phyloP scores from a whole-genome alignment of 2,113 vertebrate species.

The Tychaedon coryphoeus region DNA sequence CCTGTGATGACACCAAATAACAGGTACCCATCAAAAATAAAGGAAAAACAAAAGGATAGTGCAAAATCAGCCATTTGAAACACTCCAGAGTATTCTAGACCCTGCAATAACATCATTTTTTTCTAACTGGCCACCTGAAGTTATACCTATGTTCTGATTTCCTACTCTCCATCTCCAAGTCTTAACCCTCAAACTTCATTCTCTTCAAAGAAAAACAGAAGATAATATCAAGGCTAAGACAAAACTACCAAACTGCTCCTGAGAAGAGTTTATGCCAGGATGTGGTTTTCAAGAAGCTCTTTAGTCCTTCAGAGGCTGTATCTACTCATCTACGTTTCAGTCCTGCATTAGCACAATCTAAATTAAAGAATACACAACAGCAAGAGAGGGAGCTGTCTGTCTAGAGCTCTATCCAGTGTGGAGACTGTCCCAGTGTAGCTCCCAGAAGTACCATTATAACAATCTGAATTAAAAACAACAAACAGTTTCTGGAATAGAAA shows the following conservation, averaged over 20 bases:
- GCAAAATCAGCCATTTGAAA: not conserved
- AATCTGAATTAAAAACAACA: not conserved
- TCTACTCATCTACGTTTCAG: not conserved
- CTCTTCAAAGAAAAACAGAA: not conserved
- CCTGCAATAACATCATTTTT: not conserved
- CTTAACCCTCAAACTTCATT: not conserved
- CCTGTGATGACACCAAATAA: not conserved
- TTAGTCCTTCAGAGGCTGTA: not conserved
- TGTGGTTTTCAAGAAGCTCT: not conserved
- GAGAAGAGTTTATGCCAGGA: not conserved
- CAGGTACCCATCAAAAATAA: not conserved
- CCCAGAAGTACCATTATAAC: not conserved
- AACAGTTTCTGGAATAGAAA: not conserved
- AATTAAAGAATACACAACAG: not conserved
- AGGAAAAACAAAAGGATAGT: not conserved
- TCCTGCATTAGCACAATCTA: not conserved
- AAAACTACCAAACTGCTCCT: not conserved
- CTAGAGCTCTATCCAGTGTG: not conserved
- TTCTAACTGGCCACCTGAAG: not conserved
- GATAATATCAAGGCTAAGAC: not conserved
- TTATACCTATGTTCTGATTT: not conserved
- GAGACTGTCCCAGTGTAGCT: not conserved
- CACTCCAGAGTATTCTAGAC: not conserved
- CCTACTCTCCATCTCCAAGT: not conserved
- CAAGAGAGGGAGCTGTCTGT: not conserved